phyloP scores from a whole-genome alignment of 1,140 invertebrate species.

The Thaumetopoea pityocampa region DNA sequence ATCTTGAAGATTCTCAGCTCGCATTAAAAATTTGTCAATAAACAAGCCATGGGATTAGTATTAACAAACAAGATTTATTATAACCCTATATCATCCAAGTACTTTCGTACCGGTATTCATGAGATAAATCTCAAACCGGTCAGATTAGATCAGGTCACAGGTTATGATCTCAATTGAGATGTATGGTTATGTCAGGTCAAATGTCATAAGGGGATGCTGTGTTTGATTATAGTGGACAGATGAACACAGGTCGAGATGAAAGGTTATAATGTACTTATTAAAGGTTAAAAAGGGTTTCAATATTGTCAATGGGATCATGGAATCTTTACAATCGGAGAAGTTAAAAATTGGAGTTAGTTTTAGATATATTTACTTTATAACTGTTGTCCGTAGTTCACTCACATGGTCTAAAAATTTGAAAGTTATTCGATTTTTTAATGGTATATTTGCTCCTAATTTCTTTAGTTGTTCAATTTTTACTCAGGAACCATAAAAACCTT shows the following conservation, averaged over 20 bases:
- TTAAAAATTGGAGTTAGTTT: too few species aligned
- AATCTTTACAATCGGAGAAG: too few species aligned
- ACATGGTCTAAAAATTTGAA: too few species aligned
- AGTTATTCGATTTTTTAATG: too few species aligned
- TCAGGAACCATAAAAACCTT: too few species aligned
- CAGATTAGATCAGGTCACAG: slow-evolving; percentile 3
- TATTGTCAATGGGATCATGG: too few species aligned
- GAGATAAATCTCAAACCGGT: slow-evolving; percentile 13
- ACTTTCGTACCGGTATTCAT: slow-evolving; percentile 2
- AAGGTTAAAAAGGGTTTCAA: too few species aligned
- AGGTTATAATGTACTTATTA: background rate
- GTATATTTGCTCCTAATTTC: too few species aligned
- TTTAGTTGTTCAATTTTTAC: too few species aligned
- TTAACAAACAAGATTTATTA: too few species aligned
- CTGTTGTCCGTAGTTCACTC: too few species aligned
- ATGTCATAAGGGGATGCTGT: slow-evolving; percentile 15
- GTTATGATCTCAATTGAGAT: slow-evolving; percentile 10
- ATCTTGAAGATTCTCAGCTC: background rate
- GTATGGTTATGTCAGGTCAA: slow-evolving; percentile 7
- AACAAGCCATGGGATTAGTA: background rate
- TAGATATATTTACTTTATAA: too few species aligned
- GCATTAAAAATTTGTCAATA: background rate
- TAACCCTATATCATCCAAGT: background rate
- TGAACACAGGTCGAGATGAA: background rate
- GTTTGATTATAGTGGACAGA: background rate